Conservation (phyloP, 2,888 invertebrate genomes). For the Oasisia sp. region DNA sequence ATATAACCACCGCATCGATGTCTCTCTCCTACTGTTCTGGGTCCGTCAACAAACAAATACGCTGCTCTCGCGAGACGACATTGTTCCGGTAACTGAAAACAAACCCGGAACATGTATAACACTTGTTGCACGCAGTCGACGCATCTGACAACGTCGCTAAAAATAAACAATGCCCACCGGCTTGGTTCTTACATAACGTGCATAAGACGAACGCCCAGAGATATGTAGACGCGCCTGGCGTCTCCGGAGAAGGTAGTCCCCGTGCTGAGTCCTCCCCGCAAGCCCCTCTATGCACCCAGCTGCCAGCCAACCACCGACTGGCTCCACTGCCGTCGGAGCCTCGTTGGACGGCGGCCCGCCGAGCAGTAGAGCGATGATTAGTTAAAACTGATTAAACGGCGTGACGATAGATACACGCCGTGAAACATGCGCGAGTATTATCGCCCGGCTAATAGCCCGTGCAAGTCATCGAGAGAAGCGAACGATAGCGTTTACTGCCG, state of each 20-base stretch:
- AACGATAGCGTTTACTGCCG: not conserved
- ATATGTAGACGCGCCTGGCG: not conserved
- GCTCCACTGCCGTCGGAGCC: not conserved
- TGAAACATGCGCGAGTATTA: not conserved
- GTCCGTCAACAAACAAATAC: not conserved
- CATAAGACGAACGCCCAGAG: not conserved
- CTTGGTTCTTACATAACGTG: not conserved
- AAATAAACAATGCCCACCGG: not conserved
- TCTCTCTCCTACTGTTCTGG: not conserved
- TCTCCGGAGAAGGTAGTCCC: not conserved
- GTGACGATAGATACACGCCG: not conserved
- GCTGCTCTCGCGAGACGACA: not conserved
- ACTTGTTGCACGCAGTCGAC: not conserved
- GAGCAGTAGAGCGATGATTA: not conserved
- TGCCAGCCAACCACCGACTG: not conserved
- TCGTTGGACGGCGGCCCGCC: not conserved
- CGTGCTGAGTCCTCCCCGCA: not conserved
- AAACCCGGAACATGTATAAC: not conserved
- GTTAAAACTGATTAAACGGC: constrained; percentile 1
- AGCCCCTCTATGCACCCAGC: not conserved
- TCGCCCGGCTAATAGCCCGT: not conserved
- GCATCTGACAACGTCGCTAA: not conserved
- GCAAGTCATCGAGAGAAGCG: not conserved
- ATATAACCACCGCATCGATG: not conserved
- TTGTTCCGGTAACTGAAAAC: not conserved